Evolutionary conservation across 23 tunicate genomes (phyloP).

Genomic region (Aplidium turbinatum): DNA sequence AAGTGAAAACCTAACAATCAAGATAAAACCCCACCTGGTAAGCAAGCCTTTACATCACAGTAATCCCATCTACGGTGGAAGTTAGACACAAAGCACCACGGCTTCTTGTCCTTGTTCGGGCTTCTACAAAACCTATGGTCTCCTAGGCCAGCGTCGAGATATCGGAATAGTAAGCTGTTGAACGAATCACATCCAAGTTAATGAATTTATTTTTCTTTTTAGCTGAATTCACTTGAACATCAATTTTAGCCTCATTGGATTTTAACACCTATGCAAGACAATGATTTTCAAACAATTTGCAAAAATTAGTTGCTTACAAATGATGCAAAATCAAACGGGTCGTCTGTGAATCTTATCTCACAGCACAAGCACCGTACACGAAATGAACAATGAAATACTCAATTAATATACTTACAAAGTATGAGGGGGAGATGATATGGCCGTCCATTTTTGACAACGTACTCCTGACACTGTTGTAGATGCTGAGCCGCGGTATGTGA

Average conservation of each 20-base stretch:
- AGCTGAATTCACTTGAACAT: too few species aligned
- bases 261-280: too few species aligned
- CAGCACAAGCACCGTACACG: too few species aligned
- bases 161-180: too few species aligned
- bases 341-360: too few species aligned
- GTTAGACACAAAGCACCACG: slow-evolving; percentile 56
- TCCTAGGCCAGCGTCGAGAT: slow-evolving; percentile 53
- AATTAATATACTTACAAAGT: background rate
- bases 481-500: slow-evolving; percentile 5
- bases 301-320: too few species aligned
- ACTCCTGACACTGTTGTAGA: background rate
- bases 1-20: background rate
- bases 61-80: slow-evolving; percentile 37
- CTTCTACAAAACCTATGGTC: slow-evolving; percentile 68
- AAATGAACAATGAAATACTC: background rate
- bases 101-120: slow-evolving; percentile 51
- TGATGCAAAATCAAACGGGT: too few species aligned
- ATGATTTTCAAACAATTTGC: too few species aligned
- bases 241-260: too few species aligned
- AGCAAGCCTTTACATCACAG: slow-evolving; percentile 54
- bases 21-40: background rate
- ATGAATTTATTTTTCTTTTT: too few species aligned
- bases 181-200: too few species aligned
- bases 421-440: background rate
- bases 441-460: slow-evolving; percentile 7